These are phyloP conservation scores for Falco naumanni DNA, from an alignment of 2,797 vertebrate genomes.

Conservation along the genomic window DNA sequence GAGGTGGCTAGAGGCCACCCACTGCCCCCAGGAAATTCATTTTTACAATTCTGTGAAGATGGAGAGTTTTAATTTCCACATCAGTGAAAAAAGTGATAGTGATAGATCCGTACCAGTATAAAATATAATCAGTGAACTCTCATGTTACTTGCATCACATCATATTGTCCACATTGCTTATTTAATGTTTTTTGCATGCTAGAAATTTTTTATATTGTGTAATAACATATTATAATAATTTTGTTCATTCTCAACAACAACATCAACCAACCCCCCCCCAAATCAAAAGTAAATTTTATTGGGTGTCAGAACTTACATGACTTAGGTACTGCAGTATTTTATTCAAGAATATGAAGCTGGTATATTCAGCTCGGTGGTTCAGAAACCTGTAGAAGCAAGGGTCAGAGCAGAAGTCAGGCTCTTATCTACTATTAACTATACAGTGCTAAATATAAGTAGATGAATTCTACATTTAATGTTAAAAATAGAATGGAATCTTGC, in stretches of 20 bases:
- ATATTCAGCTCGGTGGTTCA: background rate
- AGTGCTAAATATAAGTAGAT: background rate
- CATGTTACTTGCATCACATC: background rate
- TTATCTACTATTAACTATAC: background rate
- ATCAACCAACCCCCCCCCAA: accelerated
- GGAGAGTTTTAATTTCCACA: background rate
- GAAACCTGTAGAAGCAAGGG: background rate
- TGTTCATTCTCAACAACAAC: background rate
- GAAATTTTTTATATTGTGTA: background rate
- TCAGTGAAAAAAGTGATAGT: background rate
- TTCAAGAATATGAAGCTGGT: background rate
- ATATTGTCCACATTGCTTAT: background rate
- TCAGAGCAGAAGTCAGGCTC: background rate
- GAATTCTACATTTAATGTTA: background rate
- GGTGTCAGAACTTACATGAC: background rate
- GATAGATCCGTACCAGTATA: background rate
- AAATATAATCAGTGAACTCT: background rate
- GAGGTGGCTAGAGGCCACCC: background rate
- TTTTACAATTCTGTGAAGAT: background rate
- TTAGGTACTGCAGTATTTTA: background rate
- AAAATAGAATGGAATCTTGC: background rate
- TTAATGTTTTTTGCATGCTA: background rate
- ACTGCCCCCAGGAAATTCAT: background rate
- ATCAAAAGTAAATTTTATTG: background rate
- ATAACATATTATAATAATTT: background rate